Percentiles rank a stretch among this genome's conserved stretches.
phyloP scores from a whole-genome alignment of 2,797 vertebrate species.

The Characodon lateralis region DNA sequence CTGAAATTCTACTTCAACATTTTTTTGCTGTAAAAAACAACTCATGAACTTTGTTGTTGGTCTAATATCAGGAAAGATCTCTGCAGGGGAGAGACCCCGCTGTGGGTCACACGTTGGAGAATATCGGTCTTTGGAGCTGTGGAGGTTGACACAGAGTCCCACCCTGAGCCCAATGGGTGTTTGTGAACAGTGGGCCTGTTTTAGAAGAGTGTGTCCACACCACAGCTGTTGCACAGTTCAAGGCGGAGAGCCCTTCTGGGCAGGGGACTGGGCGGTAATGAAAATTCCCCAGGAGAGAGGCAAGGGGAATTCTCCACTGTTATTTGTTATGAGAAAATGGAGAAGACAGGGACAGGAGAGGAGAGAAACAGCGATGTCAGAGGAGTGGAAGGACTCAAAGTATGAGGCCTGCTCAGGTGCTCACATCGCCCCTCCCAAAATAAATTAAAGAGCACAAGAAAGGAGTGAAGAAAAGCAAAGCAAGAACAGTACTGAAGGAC shows the following conservation, averaged over 20 bases:
- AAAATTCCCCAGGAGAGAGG: constrained; percentile 81
- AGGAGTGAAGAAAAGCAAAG: constrained; percentile 53
- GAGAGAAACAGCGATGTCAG: constrained; percentile 60
- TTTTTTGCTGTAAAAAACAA: not conserved
- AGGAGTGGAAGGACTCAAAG: constrained; percentile 52
- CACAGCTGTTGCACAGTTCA: constrained; percentile 83
- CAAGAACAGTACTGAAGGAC: constrained; percentile 39
- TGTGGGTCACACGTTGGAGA: constrained; percentile 58
- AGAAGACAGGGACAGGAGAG: constrained; percentile 77
- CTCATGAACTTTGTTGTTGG: constrained; percentile 46
- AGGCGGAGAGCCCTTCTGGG: constrained; percentile 79
- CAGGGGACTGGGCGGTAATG: constrained; percentile 77
- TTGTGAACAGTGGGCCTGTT: constrained; percentile 78
- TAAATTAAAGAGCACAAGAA: constrained; percentile 55
- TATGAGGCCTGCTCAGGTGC: constrained; percentile 72
- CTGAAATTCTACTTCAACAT: not conserved
- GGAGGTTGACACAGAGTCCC: constrained; percentile 74
- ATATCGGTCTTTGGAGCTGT: constrained; percentile 52
- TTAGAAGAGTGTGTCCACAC: constrained; percentile 74
- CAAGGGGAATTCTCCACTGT: constrained; percentile 77
- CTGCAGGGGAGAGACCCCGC: constrained; percentile 48
- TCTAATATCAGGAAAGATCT: constrained; percentile 34
- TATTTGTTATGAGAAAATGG: constrained; percentile 85
- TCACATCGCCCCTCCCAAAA: constrained; percentile 62
- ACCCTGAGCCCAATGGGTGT: constrained; percentile 69